These are phyloP conservation scores for Dascillus cervinus DNA, from an alignment of 2,888 invertebrate genomes.

Conservation along the genomic window DNA sequence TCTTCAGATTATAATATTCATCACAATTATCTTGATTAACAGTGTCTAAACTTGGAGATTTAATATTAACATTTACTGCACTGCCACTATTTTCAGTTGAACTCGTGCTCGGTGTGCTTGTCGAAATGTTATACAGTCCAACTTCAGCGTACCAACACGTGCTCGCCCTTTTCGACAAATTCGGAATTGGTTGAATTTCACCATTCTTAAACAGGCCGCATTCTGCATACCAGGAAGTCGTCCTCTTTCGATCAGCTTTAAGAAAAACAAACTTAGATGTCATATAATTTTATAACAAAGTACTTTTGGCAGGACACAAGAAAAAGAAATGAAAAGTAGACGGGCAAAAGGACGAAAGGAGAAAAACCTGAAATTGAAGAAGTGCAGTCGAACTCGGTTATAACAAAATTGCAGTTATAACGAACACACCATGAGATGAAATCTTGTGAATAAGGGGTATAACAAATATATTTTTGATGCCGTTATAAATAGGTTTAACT, in stretches of 20 bases:
- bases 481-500: too few species aligned
- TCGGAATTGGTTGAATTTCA: conserved; percentile 11
- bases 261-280: neutral
- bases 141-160: conserved; percentile 58
- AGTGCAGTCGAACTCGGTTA: too few species aligned
- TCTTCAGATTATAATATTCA: conserved; percentile 31
- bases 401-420: too few species aligned
- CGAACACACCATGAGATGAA: too few species aligned
- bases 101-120: conserved; percentile 38
- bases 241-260: conserved; percentile 28
- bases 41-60: conserved; percentile 33
- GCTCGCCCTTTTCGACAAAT: conserved; percentile 21
- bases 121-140: conserved; percentile 55
- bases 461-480: too few species aligned
- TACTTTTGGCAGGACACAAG: neutral
- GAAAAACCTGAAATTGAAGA: too few species aligned
- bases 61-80: conserved; percentile 40
- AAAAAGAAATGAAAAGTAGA: too few species aligned
- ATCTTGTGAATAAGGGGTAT: too few species aligned
- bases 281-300: neutral
- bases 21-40: conserved; percentile 15
- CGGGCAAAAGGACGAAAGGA: too few species aligned
- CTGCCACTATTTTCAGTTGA: conserved; percentile 37
- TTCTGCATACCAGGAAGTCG: conserved; percentile 65
- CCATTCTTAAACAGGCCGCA: conserved; percentile 49